A percentile compares a stretch with the other conserved stretches of the same genome.
These are phyloP conservation scores for Bombus huntii DNA, from an alignment of 1,140 invertebrate genomes.

Conservation along the genomic window DNA sequence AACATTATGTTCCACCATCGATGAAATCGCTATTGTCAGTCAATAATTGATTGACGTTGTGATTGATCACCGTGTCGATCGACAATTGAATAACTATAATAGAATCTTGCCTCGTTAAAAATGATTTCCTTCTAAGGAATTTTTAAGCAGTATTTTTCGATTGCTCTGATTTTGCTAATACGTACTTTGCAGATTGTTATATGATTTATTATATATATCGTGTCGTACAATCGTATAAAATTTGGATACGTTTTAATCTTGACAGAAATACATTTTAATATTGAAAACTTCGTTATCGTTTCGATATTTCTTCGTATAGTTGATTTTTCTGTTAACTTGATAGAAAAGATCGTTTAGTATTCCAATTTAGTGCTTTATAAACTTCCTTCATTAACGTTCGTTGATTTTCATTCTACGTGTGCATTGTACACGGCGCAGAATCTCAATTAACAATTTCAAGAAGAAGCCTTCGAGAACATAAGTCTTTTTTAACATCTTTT, in stretches of 20 bases:
- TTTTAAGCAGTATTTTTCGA: background rate
- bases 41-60: background rate
- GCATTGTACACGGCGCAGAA: too few species aligned
- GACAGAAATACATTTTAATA: too few species aligned
- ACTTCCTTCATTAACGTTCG: background rate
- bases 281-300: background rate
- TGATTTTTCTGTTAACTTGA: background rate
- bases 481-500: background rate
- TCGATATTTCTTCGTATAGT: background rate
- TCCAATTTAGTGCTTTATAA: background rate
- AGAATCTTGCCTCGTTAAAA: background rate
- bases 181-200: background rate
- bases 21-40: conserved; percentile 9
- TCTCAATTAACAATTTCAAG: background rate
- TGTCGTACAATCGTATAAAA: too few species aligned
- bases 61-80: background rate
- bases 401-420: background rate
- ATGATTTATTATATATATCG: background rate
- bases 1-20: background rate
- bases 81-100: conserved; percentile 7
- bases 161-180: background rate
- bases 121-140: background rate
- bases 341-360: background rate
- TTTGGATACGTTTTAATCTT: too few species aligned
- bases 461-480: too few species aligned